Percentiles rank a stretch among this genome's conserved stretches.
These are phyloP conservation scores for Chaenogobius annularis DNA, from an alignment of 2,113 vertebrate species.

Conservation along the genomic window DNA sequence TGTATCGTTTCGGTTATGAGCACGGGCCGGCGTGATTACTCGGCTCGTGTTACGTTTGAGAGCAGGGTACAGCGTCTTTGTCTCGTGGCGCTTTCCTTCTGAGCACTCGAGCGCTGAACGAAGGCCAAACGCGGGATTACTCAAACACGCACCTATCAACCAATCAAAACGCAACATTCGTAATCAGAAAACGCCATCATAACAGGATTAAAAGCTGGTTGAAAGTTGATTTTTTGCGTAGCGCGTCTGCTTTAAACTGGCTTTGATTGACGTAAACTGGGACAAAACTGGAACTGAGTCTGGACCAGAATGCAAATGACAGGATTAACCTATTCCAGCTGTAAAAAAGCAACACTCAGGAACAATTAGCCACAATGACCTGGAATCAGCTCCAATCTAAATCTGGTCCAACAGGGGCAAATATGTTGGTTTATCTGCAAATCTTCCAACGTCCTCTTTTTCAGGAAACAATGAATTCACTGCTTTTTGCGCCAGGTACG, in stretches of 20 bases:
- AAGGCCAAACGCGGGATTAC: not conserved
- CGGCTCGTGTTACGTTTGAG: conserved; percentile 54
- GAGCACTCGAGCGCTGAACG: too few relatives aligned
- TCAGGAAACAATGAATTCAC: not conserved
- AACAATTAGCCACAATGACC: conserved; percentile 25
- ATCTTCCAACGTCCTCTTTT: not conserved
- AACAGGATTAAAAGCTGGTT: too few relatives aligned
- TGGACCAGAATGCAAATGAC: not conserved
- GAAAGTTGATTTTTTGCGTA: too few relatives aligned
- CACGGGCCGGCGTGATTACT: conserved; percentile 58
- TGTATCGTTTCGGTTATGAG: conserved; percentile 62
- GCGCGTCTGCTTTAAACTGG: too few relatives aligned
- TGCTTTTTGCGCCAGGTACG: not conserved
- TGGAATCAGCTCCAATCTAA: conserved; percentile 14
- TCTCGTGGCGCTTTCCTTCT: too few relatives aligned
- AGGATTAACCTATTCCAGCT: conserved; percentile 18
- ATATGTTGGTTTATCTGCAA: not conserved
- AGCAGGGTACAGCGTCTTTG: conserved; percentile 18
- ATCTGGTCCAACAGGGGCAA: not conserved
- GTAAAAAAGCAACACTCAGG: conserved; percentile 15
- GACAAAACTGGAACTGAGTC: not conserved
- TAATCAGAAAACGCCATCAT: too few relatives aligned
- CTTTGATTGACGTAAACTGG: too few relatives aligned
- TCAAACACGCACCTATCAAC: too few relatives aligned
- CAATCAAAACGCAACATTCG: too few relatives aligned